Evolutionary conservation across 2,113 vertebrate genomes (phyloP).

Genomic region (Chiloscyllium plagiosum): DNA sequence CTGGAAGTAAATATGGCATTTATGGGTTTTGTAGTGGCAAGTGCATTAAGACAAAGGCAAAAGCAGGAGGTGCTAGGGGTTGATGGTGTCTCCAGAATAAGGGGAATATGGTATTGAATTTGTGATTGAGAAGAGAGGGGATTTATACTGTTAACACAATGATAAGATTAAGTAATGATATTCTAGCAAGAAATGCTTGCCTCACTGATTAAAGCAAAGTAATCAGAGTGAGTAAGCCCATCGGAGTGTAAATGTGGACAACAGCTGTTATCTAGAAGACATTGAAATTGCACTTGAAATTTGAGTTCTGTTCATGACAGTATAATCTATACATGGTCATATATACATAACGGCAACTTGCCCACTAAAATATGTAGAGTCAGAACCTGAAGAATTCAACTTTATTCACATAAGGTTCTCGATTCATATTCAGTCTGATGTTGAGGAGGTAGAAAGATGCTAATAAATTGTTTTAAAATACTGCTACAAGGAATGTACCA

Average conservation of each 20-base stretch:
- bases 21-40: too few species aligned
- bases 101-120: too few species aligned
- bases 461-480: neutral
- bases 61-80: too few species aligned
- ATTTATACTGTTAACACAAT: neutral
- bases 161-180: neutral
- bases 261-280: neutral
- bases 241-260: neutral
- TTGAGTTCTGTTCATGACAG: neutral
- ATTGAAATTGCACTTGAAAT: neutral
- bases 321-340: neutral
- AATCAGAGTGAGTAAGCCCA: neutral
- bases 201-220: neutral
- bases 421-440: neutral
- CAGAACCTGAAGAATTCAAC: neutral
- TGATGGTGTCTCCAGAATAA: too few species aligned
- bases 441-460: neutral
- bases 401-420: neutral
- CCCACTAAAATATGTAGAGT: neutral
- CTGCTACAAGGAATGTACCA: neutral
- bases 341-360: neutral
- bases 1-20: too few species aligned
- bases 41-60: too few species aligned
- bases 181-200: neutral
- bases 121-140: too few species aligned